Conservation (phyloP, 2,888 invertebrate species). For the Agriopis aurantiaria region DNA sequence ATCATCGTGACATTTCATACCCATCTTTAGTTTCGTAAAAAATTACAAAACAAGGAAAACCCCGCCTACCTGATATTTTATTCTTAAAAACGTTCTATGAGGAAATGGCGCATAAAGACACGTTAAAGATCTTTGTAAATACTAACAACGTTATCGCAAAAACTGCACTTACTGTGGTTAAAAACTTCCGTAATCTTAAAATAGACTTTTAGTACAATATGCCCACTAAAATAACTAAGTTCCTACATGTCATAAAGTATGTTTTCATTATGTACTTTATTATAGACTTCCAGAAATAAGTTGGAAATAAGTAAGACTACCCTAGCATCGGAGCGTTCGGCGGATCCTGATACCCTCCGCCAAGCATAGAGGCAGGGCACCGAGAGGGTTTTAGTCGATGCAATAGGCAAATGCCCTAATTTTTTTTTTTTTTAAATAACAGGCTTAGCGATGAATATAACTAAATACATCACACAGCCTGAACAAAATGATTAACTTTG, state of each 20-base stretch:
- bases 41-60: constrained; percentile 1
- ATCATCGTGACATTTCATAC: too few species aligned
- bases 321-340: too few species aligned
- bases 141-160: background rate
- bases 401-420: too few species aligned
- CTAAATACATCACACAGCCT: too few species aligned
- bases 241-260: background rate
- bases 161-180: background rate
- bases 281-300: background rate
- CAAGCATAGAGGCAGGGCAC: too few species aligned
- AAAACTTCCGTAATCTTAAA: constrained; percentile 2
- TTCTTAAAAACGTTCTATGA: constrained; percentile 1
- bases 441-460: too few species aligned
- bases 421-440: too few species aligned
- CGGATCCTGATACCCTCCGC: too few species aligned
- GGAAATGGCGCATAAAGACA: constrained; percentile 1
- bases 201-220: background rate
- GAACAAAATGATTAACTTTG: too few species aligned
- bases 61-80: background rate
- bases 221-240: background rate
- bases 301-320: too few species aligned
- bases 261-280: background rate
- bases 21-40: background rate
- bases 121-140: background rate
- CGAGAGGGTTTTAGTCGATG: too few species aligned